phyloP scores from a whole-genome alignment of 1,140 invertebrate species.

The Bombus pyrosoma region DNA sequence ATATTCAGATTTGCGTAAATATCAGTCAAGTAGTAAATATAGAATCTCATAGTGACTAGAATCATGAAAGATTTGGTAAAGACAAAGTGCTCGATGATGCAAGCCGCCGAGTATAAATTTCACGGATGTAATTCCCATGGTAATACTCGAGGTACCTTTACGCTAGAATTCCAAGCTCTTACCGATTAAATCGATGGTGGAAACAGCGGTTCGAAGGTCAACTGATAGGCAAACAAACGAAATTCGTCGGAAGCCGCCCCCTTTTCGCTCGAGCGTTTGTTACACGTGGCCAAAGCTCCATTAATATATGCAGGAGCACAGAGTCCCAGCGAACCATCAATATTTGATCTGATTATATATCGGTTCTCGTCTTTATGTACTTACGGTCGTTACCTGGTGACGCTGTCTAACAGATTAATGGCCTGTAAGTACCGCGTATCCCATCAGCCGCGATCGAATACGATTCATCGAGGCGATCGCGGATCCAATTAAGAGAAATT shows the following conservation, averaged over 20 bases:
- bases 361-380: slow-evolving; percentile 10
- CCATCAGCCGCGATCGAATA: not conserved
- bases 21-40: no score
- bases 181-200: slow-evolving; percentile 8
- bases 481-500: slow-evolving; percentile 3
- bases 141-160: not conserved
- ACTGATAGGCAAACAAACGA: not conserved
- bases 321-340: slow-evolving; percentile 3
- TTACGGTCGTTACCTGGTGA: slow-evolving; percentile 1
- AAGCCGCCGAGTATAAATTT: not conserved
- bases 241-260: not conserved
- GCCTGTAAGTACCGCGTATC: not conserved
- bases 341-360: slow-evolving; percentile 25
- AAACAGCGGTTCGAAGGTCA: not conserved
- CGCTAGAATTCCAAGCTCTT: not conserved
- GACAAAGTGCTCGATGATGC: no score
- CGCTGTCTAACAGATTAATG: slow-evolving; percentile 18
- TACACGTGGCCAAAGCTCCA: slow-evolving; percentile 2
- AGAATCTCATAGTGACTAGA: no score
- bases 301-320: slow-evolving; percentile 3
- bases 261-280: not conserved
- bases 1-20: no score
- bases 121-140: no score
- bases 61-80: no score
- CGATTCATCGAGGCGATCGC: not conserved